Evolutionary conservation across 2,113 vertebrate species (phyloP).

Genomic region (Scytalopus superciliaris): DNA sequence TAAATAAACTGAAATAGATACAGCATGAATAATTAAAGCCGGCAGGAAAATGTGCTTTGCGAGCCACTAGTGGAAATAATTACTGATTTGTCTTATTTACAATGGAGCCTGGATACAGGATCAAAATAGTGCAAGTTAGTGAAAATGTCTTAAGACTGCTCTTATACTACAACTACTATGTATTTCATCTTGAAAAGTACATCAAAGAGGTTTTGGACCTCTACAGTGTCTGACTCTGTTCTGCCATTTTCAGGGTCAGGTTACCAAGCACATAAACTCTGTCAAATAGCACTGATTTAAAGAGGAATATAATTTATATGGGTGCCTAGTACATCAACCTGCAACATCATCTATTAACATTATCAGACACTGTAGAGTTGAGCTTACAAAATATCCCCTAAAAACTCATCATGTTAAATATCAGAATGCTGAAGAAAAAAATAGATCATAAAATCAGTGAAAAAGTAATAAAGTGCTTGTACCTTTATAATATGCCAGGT

Average conservation of each 20-base stretch:
- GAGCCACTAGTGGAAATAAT: constrained; percentile 39
- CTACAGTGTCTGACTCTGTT: neutral
- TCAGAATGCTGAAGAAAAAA: neutral
- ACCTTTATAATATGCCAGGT: constrained; percentile 13
- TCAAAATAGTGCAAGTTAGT: constrained; percentile 28
- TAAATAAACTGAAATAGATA: constrained; percentile 61
- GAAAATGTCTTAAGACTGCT: constrained; percentile 31
- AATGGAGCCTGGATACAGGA: neutral
- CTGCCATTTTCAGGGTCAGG: neutral
- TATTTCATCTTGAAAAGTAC: constrained; percentile 5
- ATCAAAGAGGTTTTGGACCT: neutral
- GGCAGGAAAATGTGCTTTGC: constrained; percentile 29
- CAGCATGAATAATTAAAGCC: constrained; percentile 67
- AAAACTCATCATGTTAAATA: neutral
- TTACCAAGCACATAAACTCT: neutral
- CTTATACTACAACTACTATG: neutral
- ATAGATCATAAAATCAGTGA: neutral
- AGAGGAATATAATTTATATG: neutral
- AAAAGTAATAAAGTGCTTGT: constrained; percentile 27
- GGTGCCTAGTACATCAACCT: neutral
- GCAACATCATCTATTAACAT: neutral
- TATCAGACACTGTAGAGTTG: neutral
- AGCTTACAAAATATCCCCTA: neutral
- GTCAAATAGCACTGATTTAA: constrained; percentile 8
- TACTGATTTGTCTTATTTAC: constrained; percentile 64